phyloP scores from a whole-genome alignment of 2,888 invertebrate species.

The Amphipyra tragopoginis region DNA sequence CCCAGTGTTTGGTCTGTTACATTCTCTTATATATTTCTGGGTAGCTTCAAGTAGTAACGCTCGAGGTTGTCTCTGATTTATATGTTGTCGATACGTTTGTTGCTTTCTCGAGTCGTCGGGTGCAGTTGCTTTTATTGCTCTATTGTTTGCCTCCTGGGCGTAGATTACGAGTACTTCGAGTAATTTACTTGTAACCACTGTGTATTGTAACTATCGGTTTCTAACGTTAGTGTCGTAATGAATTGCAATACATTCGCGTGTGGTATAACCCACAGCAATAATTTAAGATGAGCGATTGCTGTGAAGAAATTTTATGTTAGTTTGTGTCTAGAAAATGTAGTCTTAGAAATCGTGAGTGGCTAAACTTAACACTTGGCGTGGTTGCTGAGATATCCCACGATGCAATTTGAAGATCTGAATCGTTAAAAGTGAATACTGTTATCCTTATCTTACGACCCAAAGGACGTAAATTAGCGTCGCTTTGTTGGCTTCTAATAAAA shows the following conservation, averaged over 20 bases:
- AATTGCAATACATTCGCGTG: slow-evolving; percentile 71
- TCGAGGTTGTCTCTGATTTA: slow-evolving; percentile 82
- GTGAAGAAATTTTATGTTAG: slow-evolving; percentile 55
- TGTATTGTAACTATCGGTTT: slow-evolving; percentile 73
- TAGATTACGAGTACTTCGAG: slow-evolving; percentile 74
- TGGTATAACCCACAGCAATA: slow-evolving; percentile 64
- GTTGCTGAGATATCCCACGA: slow-evolving; percentile 42
- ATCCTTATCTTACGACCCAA: slow-evolving; percentile 67
- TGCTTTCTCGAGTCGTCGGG: slow-evolving; percentile 78
- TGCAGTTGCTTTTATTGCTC: slow-evolving; percentile 84
- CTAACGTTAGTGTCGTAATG: slow-evolving; percentile 73
- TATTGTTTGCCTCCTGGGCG: slow-evolving; percentile 83
- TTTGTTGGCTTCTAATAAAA: slow-evolving; percentile 87
- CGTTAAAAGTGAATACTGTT: slow-evolving; percentile 60
- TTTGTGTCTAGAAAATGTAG: slow-evolving; percentile 45
- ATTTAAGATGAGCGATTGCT: slow-evolving; percentile 67
- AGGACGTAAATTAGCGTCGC: slow-evolving; percentile 85
- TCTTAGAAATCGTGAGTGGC: slow-evolving; percentile 40
- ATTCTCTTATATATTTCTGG: slow-evolving; percentile 69
- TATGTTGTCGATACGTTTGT: slow-evolving; percentile 82
- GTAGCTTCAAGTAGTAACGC: slow-evolving; percentile 67
- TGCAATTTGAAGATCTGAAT: slow-evolving; percentile 28
- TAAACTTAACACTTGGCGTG: slow-evolving; percentile 15
- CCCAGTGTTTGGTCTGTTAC: slow-evolving; percentile 67
- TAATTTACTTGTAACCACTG: slow-evolving; percentile 82